These are phyloP conservation scores for Glandiceps talaboti DNA, from an alignment of 53 echinoderm and acorn worm species.

Conservation along the genomic window DNA sequence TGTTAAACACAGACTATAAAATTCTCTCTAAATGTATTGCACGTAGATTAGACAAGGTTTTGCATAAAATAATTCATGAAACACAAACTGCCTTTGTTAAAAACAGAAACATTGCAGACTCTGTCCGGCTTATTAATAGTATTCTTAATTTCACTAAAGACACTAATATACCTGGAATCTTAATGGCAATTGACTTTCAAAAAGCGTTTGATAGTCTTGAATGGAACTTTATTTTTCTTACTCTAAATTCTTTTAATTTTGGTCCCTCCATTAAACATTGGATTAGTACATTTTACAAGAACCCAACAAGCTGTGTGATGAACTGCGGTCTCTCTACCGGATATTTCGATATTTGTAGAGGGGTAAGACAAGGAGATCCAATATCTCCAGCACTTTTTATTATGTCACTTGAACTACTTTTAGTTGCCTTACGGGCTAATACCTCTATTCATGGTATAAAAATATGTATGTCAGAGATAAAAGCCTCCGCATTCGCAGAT, in stretches of 20 bases:
- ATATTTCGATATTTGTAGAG: slow-evolving; percentile 3
- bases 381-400: no score
- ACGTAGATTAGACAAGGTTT: neutral
- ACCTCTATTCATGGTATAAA: no score
- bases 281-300: neutral
- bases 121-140: slow-evolving; percentile 1
- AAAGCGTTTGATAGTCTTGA: no score
- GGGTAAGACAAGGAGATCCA: no score
- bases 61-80: neutral
- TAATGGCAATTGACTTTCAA: no score
- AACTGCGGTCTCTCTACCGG: neutral
- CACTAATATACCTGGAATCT: neutral
- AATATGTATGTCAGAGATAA: no score
- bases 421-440: no score
- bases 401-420: no score
- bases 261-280: neutral
- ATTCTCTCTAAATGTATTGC: slow-evolving; percentile 1
- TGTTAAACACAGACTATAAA: no score
- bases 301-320: slow-evolving; percentile 4
- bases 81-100: neutral
- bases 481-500: no score
- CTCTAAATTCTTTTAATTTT: no score
- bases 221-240: no score
- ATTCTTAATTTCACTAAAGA: neutral
- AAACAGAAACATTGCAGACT: neutral